These are phyloP conservation scores for Pseudachorutes palmiensis DNA, from an alignment of 1,140 invertebrate species.

Conservation along the genomic window DNA sequence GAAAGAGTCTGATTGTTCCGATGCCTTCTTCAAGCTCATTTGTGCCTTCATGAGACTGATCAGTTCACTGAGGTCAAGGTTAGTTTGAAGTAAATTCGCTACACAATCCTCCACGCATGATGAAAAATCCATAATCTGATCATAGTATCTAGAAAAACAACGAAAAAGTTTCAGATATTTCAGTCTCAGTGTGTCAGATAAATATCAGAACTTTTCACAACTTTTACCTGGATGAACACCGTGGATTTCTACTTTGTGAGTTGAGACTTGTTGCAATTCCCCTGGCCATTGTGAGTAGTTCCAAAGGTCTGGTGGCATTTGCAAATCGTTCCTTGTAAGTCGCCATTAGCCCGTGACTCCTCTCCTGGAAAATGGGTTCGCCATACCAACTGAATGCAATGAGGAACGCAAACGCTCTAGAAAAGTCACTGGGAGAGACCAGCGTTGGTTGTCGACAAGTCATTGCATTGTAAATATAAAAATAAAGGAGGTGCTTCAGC, in stretches of 20 bases:
- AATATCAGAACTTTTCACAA: too few species aligned
- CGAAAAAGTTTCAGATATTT: constrained; percentile 1
- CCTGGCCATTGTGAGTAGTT: constrained; percentile 29
- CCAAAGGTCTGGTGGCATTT: constrained; percentile 28
- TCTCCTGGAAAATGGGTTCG: constrained; percentile 25
- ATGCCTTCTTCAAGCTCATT: constrained; percentile 12
- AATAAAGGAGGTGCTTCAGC: constrained; percentile 42
- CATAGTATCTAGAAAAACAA: constrained; percentile 16
- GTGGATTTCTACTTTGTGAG: constrained; percentile 37
- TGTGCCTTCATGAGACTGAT: constrained; percentile 9
- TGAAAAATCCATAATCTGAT: constrained; percentile 16
- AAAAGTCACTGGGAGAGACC: constrained; percentile 43
- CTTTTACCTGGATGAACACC: constrained; percentile 40
- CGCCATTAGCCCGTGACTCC: constrained; percentile 15
- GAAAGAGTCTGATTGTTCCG: constrained; percentile 20
- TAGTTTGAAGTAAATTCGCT: too few species aligned
- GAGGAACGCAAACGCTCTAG: constrained; percentile 44
- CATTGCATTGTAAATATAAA: constrained; percentile 42
- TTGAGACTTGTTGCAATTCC: constrained; percentile 22
- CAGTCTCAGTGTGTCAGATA: too few species aligned
- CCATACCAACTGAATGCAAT: constrained; percentile 42
- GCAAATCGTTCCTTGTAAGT: constrained; percentile 24
- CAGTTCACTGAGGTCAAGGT: constrained; percentile 3
- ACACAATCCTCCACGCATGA: constrained; percentile 3
- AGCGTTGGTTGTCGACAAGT: constrained; percentile 28